A percentile compares a stretch with the other conserved stretches of the same genome.
phyloP scores from a whole-genome alignment of 2,797 vertebrate genomes.

The Syngnathus rostellatus region DNA sequence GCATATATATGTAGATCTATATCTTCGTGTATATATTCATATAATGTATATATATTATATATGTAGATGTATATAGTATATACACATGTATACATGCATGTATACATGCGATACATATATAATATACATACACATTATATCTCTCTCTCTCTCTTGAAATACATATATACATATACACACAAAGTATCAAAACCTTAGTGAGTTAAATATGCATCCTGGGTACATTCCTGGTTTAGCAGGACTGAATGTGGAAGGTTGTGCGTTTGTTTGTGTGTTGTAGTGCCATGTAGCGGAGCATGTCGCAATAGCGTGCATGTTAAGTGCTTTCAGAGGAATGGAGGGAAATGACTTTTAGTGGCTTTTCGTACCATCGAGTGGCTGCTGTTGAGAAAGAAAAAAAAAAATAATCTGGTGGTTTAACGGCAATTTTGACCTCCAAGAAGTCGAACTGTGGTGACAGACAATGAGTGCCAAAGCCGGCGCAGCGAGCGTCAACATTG shows the following conservation, averaged over 20 bases:
- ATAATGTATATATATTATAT: too few species aligned
- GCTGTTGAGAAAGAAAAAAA: conserved; percentile 5
- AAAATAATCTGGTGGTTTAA: conserved; percentile 1
- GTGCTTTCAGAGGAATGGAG: not conserved
- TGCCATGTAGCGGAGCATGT: not conserved
- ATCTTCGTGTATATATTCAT: not conserved
- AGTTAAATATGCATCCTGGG: not conserved
- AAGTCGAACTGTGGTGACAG: not conserved
- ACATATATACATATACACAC: not conserved
- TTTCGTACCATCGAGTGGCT: conserved; percentile 3
- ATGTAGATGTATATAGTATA: not conserved
- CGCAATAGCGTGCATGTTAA: not conserved
- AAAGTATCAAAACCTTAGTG: not conserved
- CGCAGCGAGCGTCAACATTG: not conserved
- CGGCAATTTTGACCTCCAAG: not conserved
- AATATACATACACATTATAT: too few species aligned
- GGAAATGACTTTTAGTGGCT: not conserved
- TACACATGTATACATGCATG: too few species aligned
- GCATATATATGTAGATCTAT: not conserved
- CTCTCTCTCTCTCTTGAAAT: too few species aligned
- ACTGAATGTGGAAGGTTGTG: not conserved
- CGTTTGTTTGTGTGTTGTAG: too few species aligned
- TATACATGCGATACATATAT: too few species aligned
- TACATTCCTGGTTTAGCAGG: not conserved
- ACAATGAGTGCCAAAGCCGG: not conserved